phyloP scores from a whole-genome alignment of 2,113 vertebrate species.

The Cricetomys ansorgei region DNA sequence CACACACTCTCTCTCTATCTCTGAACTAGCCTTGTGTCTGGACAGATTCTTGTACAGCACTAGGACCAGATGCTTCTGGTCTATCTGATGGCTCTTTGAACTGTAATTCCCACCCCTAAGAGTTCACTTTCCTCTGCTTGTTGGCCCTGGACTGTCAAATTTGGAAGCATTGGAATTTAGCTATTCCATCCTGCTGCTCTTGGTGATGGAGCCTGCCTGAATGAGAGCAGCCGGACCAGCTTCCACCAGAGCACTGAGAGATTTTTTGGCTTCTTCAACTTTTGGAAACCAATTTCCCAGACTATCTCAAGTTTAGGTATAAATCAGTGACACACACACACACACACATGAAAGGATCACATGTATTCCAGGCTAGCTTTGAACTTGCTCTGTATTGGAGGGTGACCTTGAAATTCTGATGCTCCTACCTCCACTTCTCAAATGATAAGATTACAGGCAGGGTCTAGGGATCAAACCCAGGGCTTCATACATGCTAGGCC shows the following conservation, averaged over 20 bases:
- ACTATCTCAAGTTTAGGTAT: background rate
- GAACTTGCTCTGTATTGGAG: background rate
- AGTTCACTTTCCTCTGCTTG: background rate
- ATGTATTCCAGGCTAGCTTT: background rate
- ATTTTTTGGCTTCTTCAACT: constrained; percentile 24
- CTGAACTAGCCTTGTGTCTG: background rate
- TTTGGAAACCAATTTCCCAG: background rate
- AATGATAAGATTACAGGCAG: background rate
- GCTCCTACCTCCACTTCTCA: background rate
- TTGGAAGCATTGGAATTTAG: background rate
- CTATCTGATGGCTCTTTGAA: background rate
- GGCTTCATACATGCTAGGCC: background rate
- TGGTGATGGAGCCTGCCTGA: background rate
- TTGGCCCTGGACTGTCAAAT: background rate
- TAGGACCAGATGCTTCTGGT: background rate
- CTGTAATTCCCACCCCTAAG: background rate
- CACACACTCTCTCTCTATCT: rapidly evolving
- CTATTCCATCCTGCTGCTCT: background rate
- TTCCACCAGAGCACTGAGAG: background rate
- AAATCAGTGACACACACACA: background rate
- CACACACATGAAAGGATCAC: background rate
- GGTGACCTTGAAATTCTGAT: background rate
- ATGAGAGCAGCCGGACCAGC: background rate
- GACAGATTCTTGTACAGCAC: background rate
- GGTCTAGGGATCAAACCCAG: background rate